A percentile compares a stretch with the other conserved stretches of the same genome.
These are phyloP conservation scores for Plestiodon gilberti DNA, from an alignment of 2,113 vertebrate genomes.

Conservation along the genomic window DNA sequence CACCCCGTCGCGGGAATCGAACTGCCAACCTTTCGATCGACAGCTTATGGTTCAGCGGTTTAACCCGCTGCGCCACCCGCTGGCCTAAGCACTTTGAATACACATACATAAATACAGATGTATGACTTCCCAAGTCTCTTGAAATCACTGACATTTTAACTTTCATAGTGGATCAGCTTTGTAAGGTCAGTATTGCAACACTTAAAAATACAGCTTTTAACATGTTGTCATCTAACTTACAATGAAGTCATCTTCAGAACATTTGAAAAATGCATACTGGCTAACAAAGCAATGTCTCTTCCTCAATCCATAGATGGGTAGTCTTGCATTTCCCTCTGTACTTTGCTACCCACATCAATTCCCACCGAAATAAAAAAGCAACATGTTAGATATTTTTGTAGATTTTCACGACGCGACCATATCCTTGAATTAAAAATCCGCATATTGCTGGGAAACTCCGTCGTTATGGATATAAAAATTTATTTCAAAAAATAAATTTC, in stretches of 20 bases:
- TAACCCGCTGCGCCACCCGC: no score
- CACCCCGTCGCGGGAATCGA: no score
- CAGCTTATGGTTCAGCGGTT: no score
- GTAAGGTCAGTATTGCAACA: constrained; percentile 6
- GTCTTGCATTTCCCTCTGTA: constrained; percentile 28
- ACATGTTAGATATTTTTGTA: no score
- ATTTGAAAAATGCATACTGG: constrained; percentile 36
- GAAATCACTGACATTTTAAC: constrained; percentile 40
- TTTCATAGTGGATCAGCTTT: constrained; percentile 28
- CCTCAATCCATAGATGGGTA: constrained; percentile 17
- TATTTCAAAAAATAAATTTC: no score
- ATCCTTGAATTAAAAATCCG: no score
- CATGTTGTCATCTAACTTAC: no score
- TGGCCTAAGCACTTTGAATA: background rate
- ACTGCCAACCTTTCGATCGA: no score
- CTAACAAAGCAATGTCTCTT: constrained; percentile 34
- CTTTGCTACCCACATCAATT: constrained; percentile 26
- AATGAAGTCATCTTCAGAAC: no score
- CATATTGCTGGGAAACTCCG: no score
- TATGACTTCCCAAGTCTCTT: constrained; percentile 34
- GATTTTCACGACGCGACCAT: no score
- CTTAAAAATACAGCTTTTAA: background rate
- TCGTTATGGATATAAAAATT: no score
- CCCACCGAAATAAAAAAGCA: constrained; percentile 34
- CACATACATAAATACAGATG: constrained; percentile 12